Base-by-base conservation (phyloP, 1,140 invertebrate species). In the Liolophura sinensis region DNA sequence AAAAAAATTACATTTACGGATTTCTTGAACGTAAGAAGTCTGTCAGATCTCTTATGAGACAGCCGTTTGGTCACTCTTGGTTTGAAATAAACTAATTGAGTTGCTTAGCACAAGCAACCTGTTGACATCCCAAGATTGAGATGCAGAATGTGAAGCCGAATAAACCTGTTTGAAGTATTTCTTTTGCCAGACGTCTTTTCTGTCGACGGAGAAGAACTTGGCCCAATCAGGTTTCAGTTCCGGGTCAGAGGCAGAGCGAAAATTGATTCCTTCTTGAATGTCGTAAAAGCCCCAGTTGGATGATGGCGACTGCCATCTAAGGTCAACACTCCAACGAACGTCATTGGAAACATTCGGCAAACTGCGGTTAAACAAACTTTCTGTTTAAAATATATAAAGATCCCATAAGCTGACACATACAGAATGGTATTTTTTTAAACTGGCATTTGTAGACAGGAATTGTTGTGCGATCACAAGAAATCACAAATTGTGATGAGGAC, bases 301-400 rank as follows among this genome's bases (percentile, higher is more conserved):
- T 15, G 68, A 31, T 25, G 78, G 73, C 15, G 73, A 74, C 62
- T 81, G 79, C 77, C 77, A 81, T 0, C 79, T 61, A 14, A 81
- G 63, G 60, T 81, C 79, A 20, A 77, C 60, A 57, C 77, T 78
- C 79, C 79, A 81, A 14, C 79, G 67, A 22, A 79, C 65, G 48
- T 77, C 70, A 54, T 73, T 74, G n/a, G 79, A 81, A 14, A 60
- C 48, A 68, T 81, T 81, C 46, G 57, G 57, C 20, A 79, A 49
- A 71, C 79, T 80, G 58, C 54, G 61, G 67, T n/a, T n/a, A 47
- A 56, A 61, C 31, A 40, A 40, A 40, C 31, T 40, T 40, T 40
- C 9, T 40, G 31, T 40, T 40, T 9, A 40, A 3, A 40, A 40
- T 40, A 40, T n/a, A 40, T 40, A 40, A 40, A 40, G 31, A 40